phyloP scores from a whole-genome alignment of 2,113 vertebrate genomes.

The Chelonoidis abingdonii region DNA sequence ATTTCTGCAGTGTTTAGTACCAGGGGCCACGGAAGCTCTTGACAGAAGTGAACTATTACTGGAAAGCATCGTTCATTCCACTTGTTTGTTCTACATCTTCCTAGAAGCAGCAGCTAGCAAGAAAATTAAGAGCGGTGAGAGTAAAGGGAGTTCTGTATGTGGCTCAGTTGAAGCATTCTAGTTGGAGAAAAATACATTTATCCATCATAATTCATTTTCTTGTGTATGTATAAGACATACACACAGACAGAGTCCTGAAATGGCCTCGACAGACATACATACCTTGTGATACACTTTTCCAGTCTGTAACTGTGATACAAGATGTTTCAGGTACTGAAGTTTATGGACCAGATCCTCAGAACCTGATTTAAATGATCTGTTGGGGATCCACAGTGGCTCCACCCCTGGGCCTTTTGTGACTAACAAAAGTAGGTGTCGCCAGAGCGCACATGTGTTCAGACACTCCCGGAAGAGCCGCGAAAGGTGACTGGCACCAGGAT shows the following conservation, averaged over 20 bases:
- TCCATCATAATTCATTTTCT: background rate
- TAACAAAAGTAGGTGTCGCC: too few relatives aligned
- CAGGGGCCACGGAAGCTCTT: background rate
- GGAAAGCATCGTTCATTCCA: constrained; percentile 8
- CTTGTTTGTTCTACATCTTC: background rate
- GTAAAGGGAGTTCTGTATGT: background rate
- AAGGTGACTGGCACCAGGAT: too few relatives aligned
- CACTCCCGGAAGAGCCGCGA: too few relatives aligned
- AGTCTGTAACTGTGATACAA: too few relatives aligned
- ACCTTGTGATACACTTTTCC: background rate
- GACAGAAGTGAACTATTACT: constrained; percentile 44
- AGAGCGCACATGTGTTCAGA: too few relatives aligned
- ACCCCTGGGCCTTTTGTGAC: too few relatives aligned
- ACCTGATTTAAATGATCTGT: background rate
- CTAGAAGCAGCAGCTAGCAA: background rate
- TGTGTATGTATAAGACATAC: background rate
- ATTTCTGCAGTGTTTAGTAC: rapidly evolving
- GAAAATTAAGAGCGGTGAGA: rapidly evolving
- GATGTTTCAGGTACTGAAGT: background rate
- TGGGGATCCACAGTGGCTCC: too few relatives aligned
- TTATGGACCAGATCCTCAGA: background rate
- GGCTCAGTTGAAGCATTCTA: background rate
- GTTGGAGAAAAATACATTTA: background rate
- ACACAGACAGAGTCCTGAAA: background rate
- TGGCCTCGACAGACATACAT: background rate